Conservation (phyloP, 2,797 vertebrate genomes). For the Sebastes itinus region DNA sequence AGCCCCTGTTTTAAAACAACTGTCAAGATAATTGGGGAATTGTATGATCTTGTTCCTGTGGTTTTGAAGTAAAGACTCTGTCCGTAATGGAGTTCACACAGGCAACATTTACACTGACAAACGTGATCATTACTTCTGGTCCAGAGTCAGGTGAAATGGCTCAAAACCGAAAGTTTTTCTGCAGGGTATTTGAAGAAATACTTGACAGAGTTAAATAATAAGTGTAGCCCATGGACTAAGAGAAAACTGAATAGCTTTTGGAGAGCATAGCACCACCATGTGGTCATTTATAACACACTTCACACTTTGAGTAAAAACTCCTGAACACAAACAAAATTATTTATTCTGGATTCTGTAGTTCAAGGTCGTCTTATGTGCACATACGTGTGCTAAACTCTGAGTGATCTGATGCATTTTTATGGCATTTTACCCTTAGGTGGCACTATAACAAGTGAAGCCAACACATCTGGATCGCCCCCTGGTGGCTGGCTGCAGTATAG, state of each 20-base stretch:
- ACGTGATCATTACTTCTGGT: not conserved
- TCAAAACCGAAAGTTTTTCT: not conserved
- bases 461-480: too few species aligned
- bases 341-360: not conserved
- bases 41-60: not conserved
- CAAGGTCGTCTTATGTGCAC: not conserved
- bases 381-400: too few species aligned
- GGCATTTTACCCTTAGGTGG: not conserved
- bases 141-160: not conserved
- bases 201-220: not conserved
- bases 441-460: not conserved
- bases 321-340: not conserved
- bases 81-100: not conserved
- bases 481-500: too few species aligned
- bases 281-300: not conserved
- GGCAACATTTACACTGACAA: not conserved
- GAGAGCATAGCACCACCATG: not conserved
- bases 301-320: not conserved
- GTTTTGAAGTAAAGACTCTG: not conserved
- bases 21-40: not conserved
- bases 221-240: not conserved
- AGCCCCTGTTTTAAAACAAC: not conserved
- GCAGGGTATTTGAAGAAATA: not conserved
- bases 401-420: not conserved
- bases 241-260: not conserved